phyloP scores from a whole-genome alignment of 1,140 invertebrate genomes.

The Atopsyche davidsoni region DNA sequence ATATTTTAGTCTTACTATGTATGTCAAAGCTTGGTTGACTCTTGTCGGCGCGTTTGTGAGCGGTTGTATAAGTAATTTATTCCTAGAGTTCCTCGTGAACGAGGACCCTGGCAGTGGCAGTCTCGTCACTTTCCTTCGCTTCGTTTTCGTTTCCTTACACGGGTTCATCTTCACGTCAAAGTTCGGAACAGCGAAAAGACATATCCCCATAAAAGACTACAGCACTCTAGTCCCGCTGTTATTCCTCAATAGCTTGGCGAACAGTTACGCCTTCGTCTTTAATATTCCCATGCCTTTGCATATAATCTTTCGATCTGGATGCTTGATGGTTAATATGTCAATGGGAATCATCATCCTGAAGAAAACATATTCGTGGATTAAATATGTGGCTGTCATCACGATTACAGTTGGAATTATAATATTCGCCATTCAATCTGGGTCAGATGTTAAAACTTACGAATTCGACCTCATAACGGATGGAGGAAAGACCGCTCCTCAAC shows the following conservation, averaged over 20 bases:
- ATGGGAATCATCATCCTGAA: constrained; percentile 89
- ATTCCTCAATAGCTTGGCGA: constrained; percentile 86
- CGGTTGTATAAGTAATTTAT: constrained; percentile 87
- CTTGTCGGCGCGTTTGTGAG: constrained; percentile 79
- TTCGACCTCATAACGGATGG: no score
- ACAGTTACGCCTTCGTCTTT: constrained; percentile 95
- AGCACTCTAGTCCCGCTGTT: constrained; percentile 81
- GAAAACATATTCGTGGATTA: constrained; percentile 73
- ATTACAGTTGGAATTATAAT: constrained; percentile 88
- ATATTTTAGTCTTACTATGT: no score
- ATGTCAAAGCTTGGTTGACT: constrained; percentile 58
- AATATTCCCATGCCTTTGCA: constrained; percentile 98
- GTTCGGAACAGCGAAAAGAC: constrained; percentile 72
- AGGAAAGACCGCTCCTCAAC: constrained; percentile 45
- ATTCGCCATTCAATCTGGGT: constrained; percentile 85
- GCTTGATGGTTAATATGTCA: constrained; percentile 93
- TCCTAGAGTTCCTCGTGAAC: constrained; percentile 81
- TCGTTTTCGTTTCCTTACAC: constrained; percentile 82
- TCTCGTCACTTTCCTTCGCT: constrained; percentile 89
- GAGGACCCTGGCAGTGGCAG: constrained; percentile 88
- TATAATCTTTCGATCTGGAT: constrained; percentile 97
- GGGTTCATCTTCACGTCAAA: constrained; percentile 88
- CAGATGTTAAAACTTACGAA: constrained; percentile 52
- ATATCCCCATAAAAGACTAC: constrained; percentile 75
- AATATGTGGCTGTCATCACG: constrained; percentile 89